Percentiles rank a stretch among this genome's conserved stretches.
Evolutionary conservation across 1,140 invertebrate species (phyloP).

Genomic region (Conus betulinus): DNA sequence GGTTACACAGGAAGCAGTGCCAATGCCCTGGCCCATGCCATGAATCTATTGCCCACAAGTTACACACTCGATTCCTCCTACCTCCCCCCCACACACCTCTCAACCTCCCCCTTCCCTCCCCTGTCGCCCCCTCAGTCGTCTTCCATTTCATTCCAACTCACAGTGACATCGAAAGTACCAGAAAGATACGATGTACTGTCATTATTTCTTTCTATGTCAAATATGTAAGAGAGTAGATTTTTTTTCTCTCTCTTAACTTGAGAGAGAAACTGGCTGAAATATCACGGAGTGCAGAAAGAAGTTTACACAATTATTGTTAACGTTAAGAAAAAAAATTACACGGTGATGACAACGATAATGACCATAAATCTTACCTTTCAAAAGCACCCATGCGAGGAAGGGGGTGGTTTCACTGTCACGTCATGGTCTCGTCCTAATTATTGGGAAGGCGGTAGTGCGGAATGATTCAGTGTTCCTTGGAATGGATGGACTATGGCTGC

Average conservation of each 20-base stretch:
- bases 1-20: too few relatives aligned
- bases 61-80: neutral
- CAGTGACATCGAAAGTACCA: neutral
- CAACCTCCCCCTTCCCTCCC: constrained; percentile 26
- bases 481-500: too few relatives aligned
- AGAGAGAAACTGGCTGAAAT: constrained; percentile 24
- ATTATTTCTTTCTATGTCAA: constrained; percentile 8
- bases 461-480: too few relatives aligned
- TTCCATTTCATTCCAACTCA: neutral
- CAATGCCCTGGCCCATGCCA: neutral
- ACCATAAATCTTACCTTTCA: too few relatives aligned
- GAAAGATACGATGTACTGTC: neutral
- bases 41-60: neutral
- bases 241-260: constrained; percentile 29
- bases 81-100: constrained; percentile 8
- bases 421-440: too few relatives aligned
- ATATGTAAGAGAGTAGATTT: too few relatives aligned
- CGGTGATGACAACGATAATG: too few relatives aligned
- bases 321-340: too few relatives aligned
- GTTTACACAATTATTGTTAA: too few relatives aligned
- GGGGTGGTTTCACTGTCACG: too few relatives aligned
- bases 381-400: too few relatives aligned
- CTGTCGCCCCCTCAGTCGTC: constrained; percentile 7
- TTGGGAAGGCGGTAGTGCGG: too few relatives aligned
- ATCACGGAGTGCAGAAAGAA: neutral